Base-by-base conservation (phyloP, 1,140 invertebrate genomes). In the Conopomorpha cramerella region DNA sequence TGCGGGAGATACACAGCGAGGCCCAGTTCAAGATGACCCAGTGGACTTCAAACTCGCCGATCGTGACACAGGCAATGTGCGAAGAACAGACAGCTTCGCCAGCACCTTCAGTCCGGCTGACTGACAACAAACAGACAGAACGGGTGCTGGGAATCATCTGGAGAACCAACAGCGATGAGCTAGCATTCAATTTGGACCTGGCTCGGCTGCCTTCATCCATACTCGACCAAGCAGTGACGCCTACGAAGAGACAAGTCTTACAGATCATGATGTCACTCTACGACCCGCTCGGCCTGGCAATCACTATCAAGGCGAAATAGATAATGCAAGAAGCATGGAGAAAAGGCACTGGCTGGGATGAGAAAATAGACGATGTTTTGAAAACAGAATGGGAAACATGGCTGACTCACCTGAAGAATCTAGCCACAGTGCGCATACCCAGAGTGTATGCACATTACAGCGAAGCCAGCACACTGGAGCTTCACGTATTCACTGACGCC, bases 201-300 rank as follows among this genome's bases (percentile, higher is more conserved):
- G 23, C 8, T 2, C 2, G 4, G 10, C 14, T 2, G 7, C n/a
- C 14, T 11, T 8, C 7, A 19, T 16, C 11, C 8, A 16, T 8
- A 8, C 3, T 30, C 8, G 16, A 6, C 3, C 12, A 7, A 34
- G 6, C 4, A 2, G n/a, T n/a, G 8, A 34, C 4, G 2, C 17
- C 13, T 3, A 43, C 14, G 14, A 51, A 59, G 43, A 35, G 46
- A 10, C 31, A 8, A 12, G 30, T 55, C 2, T 32, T 53, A n/a
- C 47, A 46, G 3, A 15, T 13, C 2, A 34, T 47, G 8, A 34
- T 47, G 36, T 26, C 34, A 13, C 38, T 61, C 6, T 64, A 43
- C 29, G 60, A 62, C 38, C 61, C 52, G 3, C 12, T 62, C 10
- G 54, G 53, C 2, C 41, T 58, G 6, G 51, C 57, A 7, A 37